Conservation (phyloP, 2,888 invertebrate genomes). For the Pyrgus malvae region DNA sequence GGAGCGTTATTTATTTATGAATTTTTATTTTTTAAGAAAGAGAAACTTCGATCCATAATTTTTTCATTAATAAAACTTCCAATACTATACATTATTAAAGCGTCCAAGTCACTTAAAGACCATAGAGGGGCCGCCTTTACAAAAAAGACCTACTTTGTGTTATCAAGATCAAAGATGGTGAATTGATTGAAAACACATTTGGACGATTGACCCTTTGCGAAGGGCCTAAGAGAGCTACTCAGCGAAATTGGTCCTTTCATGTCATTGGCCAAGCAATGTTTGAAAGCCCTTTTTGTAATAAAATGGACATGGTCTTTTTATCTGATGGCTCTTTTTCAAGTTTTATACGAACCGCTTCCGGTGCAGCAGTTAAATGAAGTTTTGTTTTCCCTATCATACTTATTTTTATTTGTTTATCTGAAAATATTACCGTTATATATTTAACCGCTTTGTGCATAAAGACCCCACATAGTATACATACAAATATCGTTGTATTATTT, state of each 20-base stretch:
- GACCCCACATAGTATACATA: too few relatives aligned
- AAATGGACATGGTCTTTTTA: constrained; percentile 1
- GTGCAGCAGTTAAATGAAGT: too few relatives aligned
- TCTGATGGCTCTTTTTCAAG: neutral
- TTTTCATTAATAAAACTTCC: neutral
- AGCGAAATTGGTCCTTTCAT: constrained; percentile 69
- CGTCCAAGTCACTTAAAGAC: constrained; percentile 5
- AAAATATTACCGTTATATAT: too few relatives aligned
- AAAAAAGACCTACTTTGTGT: constrained; percentile 21
- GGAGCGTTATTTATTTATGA: too few relatives aligned
- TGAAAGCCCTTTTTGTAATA: constrained; percentile 10
- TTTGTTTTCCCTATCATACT: too few relatives aligned
- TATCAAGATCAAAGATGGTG: constrained; percentile 60
- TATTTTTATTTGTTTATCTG: too few relatives aligned
- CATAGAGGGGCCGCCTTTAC: neutral
- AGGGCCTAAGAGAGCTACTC: constrained; percentile 61
- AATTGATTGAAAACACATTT: constrained; percentile 57
- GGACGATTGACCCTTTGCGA: constrained; percentile 68
- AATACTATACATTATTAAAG: neutral
- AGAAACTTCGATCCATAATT: too few relatives aligned
- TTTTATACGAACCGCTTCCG: neutral
- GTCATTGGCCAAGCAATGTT: constrained; percentile 39
- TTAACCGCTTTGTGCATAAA: too few relatives aligned
- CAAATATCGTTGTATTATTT: too few relatives aligned
- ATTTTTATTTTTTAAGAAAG: too few relatives aligned